Base-by-base conservation (phyloP, 2,797 vertebrate species). In the Sebastes elongatus region DNA sequence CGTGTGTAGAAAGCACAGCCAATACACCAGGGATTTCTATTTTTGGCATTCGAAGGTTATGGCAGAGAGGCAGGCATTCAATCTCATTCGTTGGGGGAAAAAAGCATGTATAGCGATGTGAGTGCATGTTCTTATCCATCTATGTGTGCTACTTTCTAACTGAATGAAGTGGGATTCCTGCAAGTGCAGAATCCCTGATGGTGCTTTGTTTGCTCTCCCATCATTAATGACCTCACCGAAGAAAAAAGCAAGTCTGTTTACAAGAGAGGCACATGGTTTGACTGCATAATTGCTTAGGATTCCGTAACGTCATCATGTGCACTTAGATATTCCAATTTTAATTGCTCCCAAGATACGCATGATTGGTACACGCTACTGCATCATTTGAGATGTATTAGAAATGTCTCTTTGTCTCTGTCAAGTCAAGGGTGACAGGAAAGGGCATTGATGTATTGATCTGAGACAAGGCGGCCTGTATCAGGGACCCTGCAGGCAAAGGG, bases 11-110 rank as follows among this genome's bases (percentile, higher is more conserved):
- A 55, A 76, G 79, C 59, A 69, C 64, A 88, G 74, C 66, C 77
- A 82, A 76, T 81, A 79, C 86, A 83, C 75, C 71, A 27, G 70
- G 76, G 76, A 81, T 79, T 35, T 81, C 89, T 93, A 93, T 93
- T 93, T 93, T 77, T 72, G 84, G 81, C 71, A 57, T 76, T 77
- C 6, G 61, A 78, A 86, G 80, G 84, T 83, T 85, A 77, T 38
- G 28, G 75, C 56, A 79, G 74, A 59, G 55, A 85, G 42, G 49
- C 63, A 82, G 32, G 55, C 55, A 22, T 74, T 84, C 56, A 56
- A 27, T 89, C 64, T 81, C 42, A 59, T 82, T 71, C 9, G 11
- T 68, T 78, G 57, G 7, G 14, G 14, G 10, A 53, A 35, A 73
- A 73, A 82, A 70, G 71, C 20, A 55, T 25, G 25, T 22, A 57